A percentile compares a stretch with the other conserved stretches of the same genome.
These are phyloP conservation scores for Rhineura floridana DNA, from an alignment of 2,113 vertebrate species.

Conservation along the genomic window DNA sequence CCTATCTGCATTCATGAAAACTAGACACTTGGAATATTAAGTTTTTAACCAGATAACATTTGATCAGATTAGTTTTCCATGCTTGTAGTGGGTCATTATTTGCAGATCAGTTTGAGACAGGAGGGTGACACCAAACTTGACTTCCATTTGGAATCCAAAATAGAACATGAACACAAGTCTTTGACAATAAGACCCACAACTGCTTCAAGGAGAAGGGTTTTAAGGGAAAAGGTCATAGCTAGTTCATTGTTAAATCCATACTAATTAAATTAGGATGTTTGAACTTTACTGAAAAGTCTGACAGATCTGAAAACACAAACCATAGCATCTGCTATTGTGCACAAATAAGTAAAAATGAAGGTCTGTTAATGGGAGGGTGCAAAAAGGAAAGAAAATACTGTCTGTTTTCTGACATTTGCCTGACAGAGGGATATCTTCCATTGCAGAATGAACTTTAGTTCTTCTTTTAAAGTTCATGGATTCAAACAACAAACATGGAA, in stretches of 20 bases:
- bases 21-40: not conserved
- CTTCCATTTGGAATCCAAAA: slow-evolving; percentile 19
- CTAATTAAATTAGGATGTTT: slow-evolving; percentile 34
- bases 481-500: slow-evolving; percentile 3
- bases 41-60: not conserved
- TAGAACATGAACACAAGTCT: slow-evolving; percentile 19
- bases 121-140: slow-evolving; percentile 2
- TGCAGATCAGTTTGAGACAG: no score
- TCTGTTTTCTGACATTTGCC: slow-evolving; percentile 14
- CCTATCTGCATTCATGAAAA: not conserved
- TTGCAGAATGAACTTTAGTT: not conserved
- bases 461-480: slow-evolving; percentile 12
- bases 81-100: not conserved
- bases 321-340: not conserved
- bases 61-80: not conserved
- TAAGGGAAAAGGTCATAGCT: not conserved
- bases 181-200: slow-evolving; percentile 20
- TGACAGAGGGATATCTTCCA: not conserved
- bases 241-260: slow-evolving; percentile 21
- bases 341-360: slow-evolving; percentile 12
- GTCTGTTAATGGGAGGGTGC: not conserved
- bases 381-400: not conserved
- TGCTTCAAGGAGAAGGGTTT: slow-evolving; percentile 1
- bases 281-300: not conserved
- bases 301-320: slow-evolving; percentile 6